phyloP scores from a whole-genome alignment of 1,140 invertebrate species.

The Drosophila ercepeae region DNA sequence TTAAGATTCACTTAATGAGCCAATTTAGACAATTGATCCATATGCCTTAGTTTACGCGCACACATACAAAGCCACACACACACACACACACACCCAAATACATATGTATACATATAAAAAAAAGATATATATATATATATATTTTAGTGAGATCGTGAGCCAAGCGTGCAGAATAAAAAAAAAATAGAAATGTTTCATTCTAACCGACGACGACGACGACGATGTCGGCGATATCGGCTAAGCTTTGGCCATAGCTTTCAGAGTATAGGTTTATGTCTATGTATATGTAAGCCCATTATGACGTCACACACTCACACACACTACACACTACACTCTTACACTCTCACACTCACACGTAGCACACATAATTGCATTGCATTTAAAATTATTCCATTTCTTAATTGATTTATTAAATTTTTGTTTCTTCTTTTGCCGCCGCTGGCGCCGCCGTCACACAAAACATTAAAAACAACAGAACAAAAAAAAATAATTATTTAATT shows the following conservation, averaged over 20 bases:
- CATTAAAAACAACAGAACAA: constrained; percentile 36
- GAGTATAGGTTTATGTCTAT: not conserved
- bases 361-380: constrained; percentile 45
- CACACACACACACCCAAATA: constrained; percentile 13
- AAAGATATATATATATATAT: not conserved
- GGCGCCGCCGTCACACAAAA: constrained; percentile 33
- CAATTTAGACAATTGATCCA: constrained; percentile 81
- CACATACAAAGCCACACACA: constrained; percentile 26
- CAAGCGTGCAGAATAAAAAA: constrained; percentile 13
- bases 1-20: constrained; percentile 81
- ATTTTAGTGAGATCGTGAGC: constrained; percentile 2
- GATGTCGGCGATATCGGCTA: constrained; percentile 6
- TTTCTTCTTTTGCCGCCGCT: constrained; percentile 9
- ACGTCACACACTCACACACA: constrained; percentile 42
- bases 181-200: not conserved
- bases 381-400: constrained; percentile 31
- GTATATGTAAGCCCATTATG: constrained; percentile 12
- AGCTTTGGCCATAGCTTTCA: not conserved
- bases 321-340: not conserved
- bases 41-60: constrained; percentile 78
- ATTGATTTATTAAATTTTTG: constrained; percentile 46
- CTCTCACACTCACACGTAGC: constrained; percentile 1
- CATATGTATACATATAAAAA: constrained; percentile 25
- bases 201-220: not conserved
- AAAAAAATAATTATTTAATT: constrained; percentile 3